Base-by-base conservation (phyloP, 2,113 vertebrate genomes). In the Elephantulus edwardii region DNA sequence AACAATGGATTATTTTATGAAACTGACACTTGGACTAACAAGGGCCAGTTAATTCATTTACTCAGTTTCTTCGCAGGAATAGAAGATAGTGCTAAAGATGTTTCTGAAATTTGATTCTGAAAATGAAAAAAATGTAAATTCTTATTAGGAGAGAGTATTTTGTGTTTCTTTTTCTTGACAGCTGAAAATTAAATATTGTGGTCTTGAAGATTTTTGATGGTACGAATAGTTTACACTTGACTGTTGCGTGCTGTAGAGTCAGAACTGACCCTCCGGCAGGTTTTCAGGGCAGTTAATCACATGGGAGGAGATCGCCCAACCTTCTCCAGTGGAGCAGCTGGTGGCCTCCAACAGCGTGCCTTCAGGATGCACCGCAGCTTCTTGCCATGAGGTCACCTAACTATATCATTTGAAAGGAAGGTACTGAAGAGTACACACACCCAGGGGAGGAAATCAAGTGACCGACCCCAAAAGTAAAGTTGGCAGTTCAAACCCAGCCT, bases 31-130 rank as follows among this genome's bases (percentile, higher is more conserved):
- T 44, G 16, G 72, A 79, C 40, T 90, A 17, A 10, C 38, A 88
- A 72, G 33, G 56, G n/a, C 38, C 64, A 88, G 38, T 54, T 70
- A 81, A 68, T 33, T 38, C 68, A 72, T 42, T 62, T 40, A 54
- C 33, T 88, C 52, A 54, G 33, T 85, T 95, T 46, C 28, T 33
- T 86, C 28, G 72, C 16, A 35, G 64, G 50, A 64, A 71, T n/a
- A 83, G 75, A 84, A 89, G 33, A 33, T n/a, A 35, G 44, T 66
- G n/a, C 26, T 35, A 81, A 62, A 80, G 72, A 22, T 60, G 13
- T 28, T n/a, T 68, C 11, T 92, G 44, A 56, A 62, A 71, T 75
- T 91, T 56, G 74, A n/a, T 89, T 91, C 68, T 83, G 87, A 79
- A 95, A 87, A 30, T 54, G 66, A 4, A 66, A 44, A 44, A 20